phyloP scores from a whole-genome alignment of 1,140 invertebrate species.

The Macrotrachela quadricornifera region DNA sequence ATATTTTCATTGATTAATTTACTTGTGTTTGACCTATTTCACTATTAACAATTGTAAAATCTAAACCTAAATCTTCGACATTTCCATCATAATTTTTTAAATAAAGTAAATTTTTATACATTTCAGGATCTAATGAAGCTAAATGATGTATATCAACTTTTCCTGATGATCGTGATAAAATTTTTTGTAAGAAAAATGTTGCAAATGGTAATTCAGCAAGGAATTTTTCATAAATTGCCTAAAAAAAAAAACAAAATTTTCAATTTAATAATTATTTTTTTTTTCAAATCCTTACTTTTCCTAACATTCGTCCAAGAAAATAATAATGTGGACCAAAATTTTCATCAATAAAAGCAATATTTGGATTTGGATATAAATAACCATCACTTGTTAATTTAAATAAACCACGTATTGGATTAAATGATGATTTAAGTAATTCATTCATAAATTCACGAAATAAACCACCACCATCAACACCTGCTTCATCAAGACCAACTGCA shows the following conservation, averaged over 20 bases:
- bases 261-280: background rate
- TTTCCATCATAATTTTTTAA: conserved; percentile 46
- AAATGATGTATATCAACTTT: conserved; percentile 71
- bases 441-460: conserved; percentile 50
- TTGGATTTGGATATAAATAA: conserved; percentile 80
- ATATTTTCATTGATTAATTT: background rate
- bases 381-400: conserved; percentile 75
- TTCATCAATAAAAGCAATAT: conserved; percentile 54
- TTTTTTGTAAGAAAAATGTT: conserved; percentile 45
- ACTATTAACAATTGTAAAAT: conserved; percentile 71
- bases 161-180: conserved; percentile 48
- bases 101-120: conserved; percentile 67
- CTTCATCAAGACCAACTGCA: conserved; percentile 61
- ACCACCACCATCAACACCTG: conserved; percentile 80
- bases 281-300: conserved; percentile 44
- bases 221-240: conserved; percentile 3
- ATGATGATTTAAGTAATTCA: conserved; percentile 62
- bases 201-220: conserved; percentile 12
- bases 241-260: conserved; percentile 2
- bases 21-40: conserved; percentile 54
- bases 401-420: conserved; percentile 85
- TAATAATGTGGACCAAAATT: conserved; percentile 75
- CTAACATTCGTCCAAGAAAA: conserved; percentile 78
- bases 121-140: conserved; percentile 66
- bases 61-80: conserved; percentile 42